Evolutionary conservation across 1,140 invertebrate genomes (phyloP).

Genomic region (Drosophila burlai): DNA sequence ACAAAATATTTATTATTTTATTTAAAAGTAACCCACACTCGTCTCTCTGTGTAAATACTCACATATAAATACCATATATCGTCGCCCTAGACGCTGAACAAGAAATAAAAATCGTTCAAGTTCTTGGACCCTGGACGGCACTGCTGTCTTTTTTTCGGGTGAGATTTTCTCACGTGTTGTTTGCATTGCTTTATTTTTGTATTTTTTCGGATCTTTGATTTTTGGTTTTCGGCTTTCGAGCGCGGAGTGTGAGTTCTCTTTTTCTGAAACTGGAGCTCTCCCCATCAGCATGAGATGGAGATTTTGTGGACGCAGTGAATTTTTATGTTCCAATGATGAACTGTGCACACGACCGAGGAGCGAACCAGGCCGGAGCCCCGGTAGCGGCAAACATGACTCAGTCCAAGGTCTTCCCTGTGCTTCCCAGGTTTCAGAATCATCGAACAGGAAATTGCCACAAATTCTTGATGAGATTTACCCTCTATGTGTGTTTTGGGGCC

Average conservation of each 20-base stretch:
- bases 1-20: neutral
- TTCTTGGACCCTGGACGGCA: slow-evolving; percentile 61
- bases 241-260: slow-evolving; percentile 35
- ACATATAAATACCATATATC: slow-evolving; percentile 35
- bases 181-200: slow-evolving; percentile 79
- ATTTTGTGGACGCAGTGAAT: slow-evolving; percentile 78
- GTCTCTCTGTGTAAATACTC: slow-evolving; percentile 17
- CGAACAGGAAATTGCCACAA: slow-evolving; percentile 81
- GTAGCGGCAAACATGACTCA: slow-evolving; percentile 75
- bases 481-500: slow-evolving; percentile 68
- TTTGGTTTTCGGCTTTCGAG: slow-evolving; percentile 38
- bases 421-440: slow-evolving; percentile 75
- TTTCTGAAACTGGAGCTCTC: slow-evolving; percentile 72
- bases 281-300: slow-evolving; percentile 82
- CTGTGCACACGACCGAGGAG: slow-evolving; percentile 72
- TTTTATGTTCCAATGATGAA: slow-evolving; percentile 83
- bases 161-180: slow-evolving; percentile 83
- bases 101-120: slow-evolving; percentile 83
- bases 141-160: slow-evolving; percentile 55
- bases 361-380: slow-evolving; percentile 25
- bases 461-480: slow-evolving; percentile 78
- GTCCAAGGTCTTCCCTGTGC: slow-evolving; percentile 48
- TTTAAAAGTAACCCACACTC: neutral
- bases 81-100: slow-evolving; percentile 77
- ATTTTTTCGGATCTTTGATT: slow-evolving; percentile 64